Evolutionary conservation across 2,113 vertebrate genomes (phyloP), one percentile per base, ranked within the genome.

Genomic region (Pangasianodon gigas): DNA sequence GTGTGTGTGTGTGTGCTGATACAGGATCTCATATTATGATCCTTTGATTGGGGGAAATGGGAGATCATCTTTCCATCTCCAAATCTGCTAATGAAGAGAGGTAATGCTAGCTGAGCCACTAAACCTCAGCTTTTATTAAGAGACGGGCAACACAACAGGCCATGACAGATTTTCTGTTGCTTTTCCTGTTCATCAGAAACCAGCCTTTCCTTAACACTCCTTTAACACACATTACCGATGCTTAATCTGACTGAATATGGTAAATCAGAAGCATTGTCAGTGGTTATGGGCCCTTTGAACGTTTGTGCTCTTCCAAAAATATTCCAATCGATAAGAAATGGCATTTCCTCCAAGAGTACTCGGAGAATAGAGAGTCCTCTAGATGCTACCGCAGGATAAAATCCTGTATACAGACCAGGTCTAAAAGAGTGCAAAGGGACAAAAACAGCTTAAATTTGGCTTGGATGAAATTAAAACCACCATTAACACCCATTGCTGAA

Each of bases 91-190:
- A 48, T 86, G 86, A 87, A 77, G 44, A 56, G 32, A 46, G 52
- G 1, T 3, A 69, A 75, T 2, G 86, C 86, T 60, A 11, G 86
- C 82, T 82, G 52, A 89, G 90, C 74, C 90, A 77, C 48, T 82
- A 80, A 86, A 52, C 77, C 85, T 65, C 91, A 75, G 9, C 80
- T 60, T 24, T 46, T 86, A 89, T 91, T 91, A 92, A 79, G 92
- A 93, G 7, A 69, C 58, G 81, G 9, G 51, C 92, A 91, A 87
- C 65, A 90, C 92, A 91, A 91, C 67, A 10, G 89, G 89, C 92
- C 88, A 87, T 92, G 87, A 89, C 90, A 90, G 52, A 29, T 29
- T n/a, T 54, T 44, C 21, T 71, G 29, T 37, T 56, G 67, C n/a
- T 86, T 67, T 54, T 56, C 69, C n/a, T 58, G 85, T 75, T 87